Evolutionary conservation across 2,797 vertebrate genomes (phyloP).

Genomic region (Mormyrus proboscirostris): DNA sequence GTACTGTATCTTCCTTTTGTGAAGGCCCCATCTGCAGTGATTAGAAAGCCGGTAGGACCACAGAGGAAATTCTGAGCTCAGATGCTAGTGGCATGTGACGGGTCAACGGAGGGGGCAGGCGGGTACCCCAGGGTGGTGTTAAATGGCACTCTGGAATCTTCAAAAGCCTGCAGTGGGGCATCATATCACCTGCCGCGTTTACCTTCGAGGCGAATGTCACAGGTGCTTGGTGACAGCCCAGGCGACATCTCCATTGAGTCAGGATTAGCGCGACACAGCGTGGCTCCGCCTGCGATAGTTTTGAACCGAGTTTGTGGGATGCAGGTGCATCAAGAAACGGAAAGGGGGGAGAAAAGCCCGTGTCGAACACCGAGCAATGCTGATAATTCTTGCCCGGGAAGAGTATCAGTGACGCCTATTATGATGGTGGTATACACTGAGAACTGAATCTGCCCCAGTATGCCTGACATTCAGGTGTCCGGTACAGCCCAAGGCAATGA

Average conservation of each 20-base stretch:
- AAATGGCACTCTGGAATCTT: constrained; percentile 4
- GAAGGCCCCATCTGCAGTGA: constrained; percentile 3
- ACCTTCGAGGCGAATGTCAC: not conserved
- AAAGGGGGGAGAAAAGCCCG: not conserved
- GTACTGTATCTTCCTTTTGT: not conserved
- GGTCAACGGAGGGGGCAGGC: not conserved
- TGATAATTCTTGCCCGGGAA: not conserved
- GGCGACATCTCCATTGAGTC: not conserved
- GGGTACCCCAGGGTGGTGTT: not conserved
- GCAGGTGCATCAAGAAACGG: not conserved
- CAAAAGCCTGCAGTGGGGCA: not conserved
- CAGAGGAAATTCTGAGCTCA: not conserved
- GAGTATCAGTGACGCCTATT: not conserved
- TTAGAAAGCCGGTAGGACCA: not conserved
- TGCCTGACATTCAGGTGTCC: not conserved
- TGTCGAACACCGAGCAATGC: not conserved
- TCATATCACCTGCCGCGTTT: not conserved
- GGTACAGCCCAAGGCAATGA: not conserved
- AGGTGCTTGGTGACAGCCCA: not conserved
- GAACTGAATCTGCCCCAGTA: not conserved
- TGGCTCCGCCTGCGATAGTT: not conserved
- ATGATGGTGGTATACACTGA: not conserved
- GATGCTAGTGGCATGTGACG: not conserved
- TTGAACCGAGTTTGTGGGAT: not conserved
- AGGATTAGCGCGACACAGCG: not conserved